These are phyloP conservation scores for Oceanodroma leucorhoa DNA, from an alignment of 2,797 vertebrate species.

Conservation along the genomic window DNA sequence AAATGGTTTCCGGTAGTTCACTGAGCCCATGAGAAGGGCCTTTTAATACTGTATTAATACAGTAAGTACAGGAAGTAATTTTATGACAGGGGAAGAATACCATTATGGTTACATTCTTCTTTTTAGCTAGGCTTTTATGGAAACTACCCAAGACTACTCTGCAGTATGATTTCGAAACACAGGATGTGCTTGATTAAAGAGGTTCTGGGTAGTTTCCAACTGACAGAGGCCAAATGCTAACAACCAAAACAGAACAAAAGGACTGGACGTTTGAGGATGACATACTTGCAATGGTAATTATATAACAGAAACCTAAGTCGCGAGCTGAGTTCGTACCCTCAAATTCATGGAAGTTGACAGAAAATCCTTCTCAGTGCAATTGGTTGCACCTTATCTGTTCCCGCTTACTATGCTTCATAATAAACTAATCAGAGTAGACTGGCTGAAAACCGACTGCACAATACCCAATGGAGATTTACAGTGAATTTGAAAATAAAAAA, in stretches of 20 bases:
- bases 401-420: constrained; percentile 7
- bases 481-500: neutral
- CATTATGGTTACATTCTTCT: constrained; percentile 50
- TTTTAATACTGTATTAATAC: constrained; percentile 60
- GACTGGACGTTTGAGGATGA: constrained; percentile 31
- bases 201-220: constrained; percentile 51
- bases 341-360: constrained; percentile 40
- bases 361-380: constrained; percentile 53
- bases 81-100: constrained; percentile 53
- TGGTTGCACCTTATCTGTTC: constrained; percentile 36
- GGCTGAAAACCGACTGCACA: neutral
- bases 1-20: constrained; percentile 41
- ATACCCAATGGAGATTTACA: neutral
- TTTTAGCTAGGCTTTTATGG: constrained; percentile 62
- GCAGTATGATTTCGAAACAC: constrained; percentile 45
- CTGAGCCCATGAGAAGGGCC: constrained; percentile 4
- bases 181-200: constrained; percentile 67
- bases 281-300: constrained; percentile 46
- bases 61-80: constrained; percentile 54
- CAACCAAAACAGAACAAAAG: constrained; percentile 63
- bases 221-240: constrained; percentile 55
- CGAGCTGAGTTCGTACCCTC: neutral
- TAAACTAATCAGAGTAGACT: constrained; percentile 11
- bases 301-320: constrained; percentile 49
- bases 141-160: constrained; percentile 50